These are phyloP conservation scores for Nomada hirtipes DNA, from an alignment of 2,888 invertebrate genomes.

Conservation along the genomic window DNA sequence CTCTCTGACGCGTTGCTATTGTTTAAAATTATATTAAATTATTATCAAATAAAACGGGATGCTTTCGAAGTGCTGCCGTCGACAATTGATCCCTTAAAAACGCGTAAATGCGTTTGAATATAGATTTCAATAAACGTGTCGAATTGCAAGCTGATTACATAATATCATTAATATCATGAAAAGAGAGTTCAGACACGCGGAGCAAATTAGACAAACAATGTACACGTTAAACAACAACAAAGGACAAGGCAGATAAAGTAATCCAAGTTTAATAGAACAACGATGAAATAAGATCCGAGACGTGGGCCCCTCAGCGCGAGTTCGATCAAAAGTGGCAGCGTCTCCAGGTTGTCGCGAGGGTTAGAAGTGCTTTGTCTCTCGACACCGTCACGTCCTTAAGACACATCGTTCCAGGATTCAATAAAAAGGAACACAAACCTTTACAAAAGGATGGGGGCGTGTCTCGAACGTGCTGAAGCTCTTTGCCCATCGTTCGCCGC, in stretches of 20 bases:
- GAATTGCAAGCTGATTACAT: too few species aligned
- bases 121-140: too few species aligned
- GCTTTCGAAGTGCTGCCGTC: neutral
- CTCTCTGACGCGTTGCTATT: too few species aligned
- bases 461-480: neutral
- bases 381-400: neutral
- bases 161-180: too few species aligned
- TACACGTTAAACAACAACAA: too few species aligned
- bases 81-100: too few species aligned
- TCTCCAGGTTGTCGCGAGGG: neutral
- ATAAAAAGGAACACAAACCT: constrained; percentile 20
- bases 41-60: neutral
- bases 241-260: neutral
- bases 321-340: neutral
- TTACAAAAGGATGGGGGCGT: constrained; percentile 16
- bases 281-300: neutral
- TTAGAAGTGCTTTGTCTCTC: neutral
- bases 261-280: neutral
- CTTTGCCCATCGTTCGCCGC: neutral
- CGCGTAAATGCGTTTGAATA: too few species aligned
- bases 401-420: neutral
- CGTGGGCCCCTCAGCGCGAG: neutral
- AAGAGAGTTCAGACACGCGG: too few species aligned
- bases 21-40: too few species aligned
- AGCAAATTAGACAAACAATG: too few species aligned